Base-by-base conservation (phyloP, 2,797 vertebrate species). In the Danio aesculapii region DNA sequence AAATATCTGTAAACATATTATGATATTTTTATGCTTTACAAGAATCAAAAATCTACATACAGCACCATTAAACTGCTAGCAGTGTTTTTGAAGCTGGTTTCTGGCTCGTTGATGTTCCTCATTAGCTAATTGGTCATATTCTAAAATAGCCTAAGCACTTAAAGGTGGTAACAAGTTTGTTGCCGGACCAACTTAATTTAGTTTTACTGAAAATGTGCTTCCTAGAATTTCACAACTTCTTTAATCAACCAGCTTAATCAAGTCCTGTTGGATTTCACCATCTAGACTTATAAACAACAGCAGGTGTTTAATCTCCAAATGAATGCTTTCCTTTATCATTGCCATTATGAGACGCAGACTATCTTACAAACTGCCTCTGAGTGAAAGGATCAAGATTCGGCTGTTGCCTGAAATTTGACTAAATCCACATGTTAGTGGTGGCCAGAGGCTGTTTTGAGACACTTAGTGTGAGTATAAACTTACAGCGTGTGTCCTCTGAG, bases 401-500 rank as follows among this genome's bases (percentile, higher is more conserved):
- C 55, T 73, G 58, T 70, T 63, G 49, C 77, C 53, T 69, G 47
- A 17, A 77, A 68, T 67, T 19, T 73, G 49, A 74, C 62, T 62
- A 68, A 77, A 81, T 80, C 75, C n/a, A 53, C 74, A 58, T 64
- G 68, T 59, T 67, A 81, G 73, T 61, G 67, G 58, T 63, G 59
- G 66, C 78, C 21, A 80, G 78, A 57, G 78, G 78, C 49, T 73
- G 69, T 81, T 81, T 75, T 66, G 73, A 76, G 69, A 66, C 59
- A 50, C 73, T 66, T 53, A 8, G 53, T 52, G 53, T 43, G 43
- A 80, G 55, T 77, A 66, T 66, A 57, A 80, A 84, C 67, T 80
- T 73, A 30, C 63, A 75, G 47, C 43, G 19, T 73, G 79, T 68
- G 61, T 69, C 30, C 68, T 77, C 47, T 66, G 83, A 79, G 82